Base-by-base conservation (phyloP, 2,797 vertebrate species). In the Dryobates pubescens region DNA sequence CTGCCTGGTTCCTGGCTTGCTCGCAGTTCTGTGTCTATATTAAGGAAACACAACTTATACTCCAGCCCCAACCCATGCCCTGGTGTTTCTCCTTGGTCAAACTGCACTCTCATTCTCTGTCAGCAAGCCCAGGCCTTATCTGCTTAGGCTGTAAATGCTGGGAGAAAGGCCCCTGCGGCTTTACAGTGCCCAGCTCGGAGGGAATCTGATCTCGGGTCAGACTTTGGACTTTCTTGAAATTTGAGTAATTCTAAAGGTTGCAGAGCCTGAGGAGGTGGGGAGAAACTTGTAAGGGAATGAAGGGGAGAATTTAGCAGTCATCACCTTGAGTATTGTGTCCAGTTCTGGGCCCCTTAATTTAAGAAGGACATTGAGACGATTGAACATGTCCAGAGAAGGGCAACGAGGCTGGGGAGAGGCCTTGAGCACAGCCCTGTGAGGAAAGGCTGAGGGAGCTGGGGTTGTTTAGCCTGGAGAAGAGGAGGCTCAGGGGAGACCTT, bases 191-290 rank as follows among this genome's bases (percentile, higher is more conserved):
- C n/a, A 58, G 36, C 27, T 38, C 68, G 30, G 74, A 47, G n/a
- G 64, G 61, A 86, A 76, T 54, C 63, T 3, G 4, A 2, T 22
- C 59, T 49, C 2, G 0, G 61, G 15, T 72, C 67, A 70, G 80
- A 93, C 91, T 94, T 93, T 27, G 54, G 71, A 88, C 45, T 82
- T 75, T 57, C 67, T 30, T 88, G 77, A 78, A 73, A 78, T 73
- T 5, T 38, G 57, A 90, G 27, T 86, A 54, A 63, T 58, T 72
- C 80, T 82, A 76, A 88, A 92, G 81, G 88, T 88, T 3, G 0
- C 58, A 74, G 61, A 29, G 90, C 20, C 47, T 69, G 49, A 20
- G 15, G 29, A 77, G 6, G 4, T 0, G 47, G 43, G 18, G 54
- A 77, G 51, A 71, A 91, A 74, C 41, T 62, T 88, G 23, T 13